Conservation (phyloP, 2,888 invertebrate genomes). For the Himalopsyche anomala region DNA sequence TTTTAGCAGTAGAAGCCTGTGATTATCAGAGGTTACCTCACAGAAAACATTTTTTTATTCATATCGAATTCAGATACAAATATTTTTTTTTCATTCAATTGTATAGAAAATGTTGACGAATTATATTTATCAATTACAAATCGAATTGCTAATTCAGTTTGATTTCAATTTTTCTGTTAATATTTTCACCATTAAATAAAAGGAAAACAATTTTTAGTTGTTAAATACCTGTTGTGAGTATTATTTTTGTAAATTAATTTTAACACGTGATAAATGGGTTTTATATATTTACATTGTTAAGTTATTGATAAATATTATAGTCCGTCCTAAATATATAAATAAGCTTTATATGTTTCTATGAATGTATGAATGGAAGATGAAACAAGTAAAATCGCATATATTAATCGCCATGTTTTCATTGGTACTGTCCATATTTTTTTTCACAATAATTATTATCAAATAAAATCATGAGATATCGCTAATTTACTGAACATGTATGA, state of each 20-base stretch:
- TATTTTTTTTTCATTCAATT: background rate
- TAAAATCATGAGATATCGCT: too few species aligned
- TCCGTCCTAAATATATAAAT: background rate
- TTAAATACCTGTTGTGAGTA: constrained; percentile 11
- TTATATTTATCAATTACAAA: background rate
- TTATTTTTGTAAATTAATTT: constrained; percentile 4
- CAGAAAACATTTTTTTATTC: constrained; percentile 4
- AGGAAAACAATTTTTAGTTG: background rate
- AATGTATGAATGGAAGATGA: too few species aligned
- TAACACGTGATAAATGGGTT: constrained; percentile 2
- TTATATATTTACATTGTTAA: background rate
- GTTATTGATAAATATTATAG: too few species aligned
- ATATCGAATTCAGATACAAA: background rate
- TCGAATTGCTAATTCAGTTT: too few species aligned
- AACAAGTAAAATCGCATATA: too few species aligned
- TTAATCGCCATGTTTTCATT: too few species aligned
- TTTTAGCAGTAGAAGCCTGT: constrained; percentile 21
- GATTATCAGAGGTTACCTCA: constrained; percentile 24
- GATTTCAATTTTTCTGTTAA: too few species aligned
- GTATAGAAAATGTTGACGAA: background rate
- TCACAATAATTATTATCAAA: too few species aligned
- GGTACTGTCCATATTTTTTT: too few species aligned
- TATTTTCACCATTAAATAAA: background rate
- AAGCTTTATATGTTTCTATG: background rate
- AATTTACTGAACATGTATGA: too few species aligned